Conservation (phyloP, 2,888 invertebrate species). For the Ceriagrion tenellum region DNA sequence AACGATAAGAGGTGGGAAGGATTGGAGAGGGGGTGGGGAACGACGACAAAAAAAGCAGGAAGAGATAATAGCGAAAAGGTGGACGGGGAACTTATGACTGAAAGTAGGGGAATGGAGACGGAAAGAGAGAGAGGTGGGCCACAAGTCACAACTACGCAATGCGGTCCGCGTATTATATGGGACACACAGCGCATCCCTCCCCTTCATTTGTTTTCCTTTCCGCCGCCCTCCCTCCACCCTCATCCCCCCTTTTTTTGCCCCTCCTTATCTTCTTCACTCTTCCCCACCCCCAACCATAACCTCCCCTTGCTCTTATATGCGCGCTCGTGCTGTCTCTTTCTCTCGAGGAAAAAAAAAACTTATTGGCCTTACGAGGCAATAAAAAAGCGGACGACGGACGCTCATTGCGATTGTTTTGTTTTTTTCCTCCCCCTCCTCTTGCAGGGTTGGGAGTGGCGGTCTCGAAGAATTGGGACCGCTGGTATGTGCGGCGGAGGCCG, state of each 20-base stretch:
- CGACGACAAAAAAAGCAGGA: neutral
- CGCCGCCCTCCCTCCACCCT: neutral
- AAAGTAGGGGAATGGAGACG: neutral
- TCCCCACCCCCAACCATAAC: no score
- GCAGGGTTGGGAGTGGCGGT: neutral
- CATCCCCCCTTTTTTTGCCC: neutral
- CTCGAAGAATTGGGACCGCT: neutral
- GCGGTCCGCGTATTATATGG: conserved; percentile 40
- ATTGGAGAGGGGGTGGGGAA: neutral
- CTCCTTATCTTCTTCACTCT: neutral
- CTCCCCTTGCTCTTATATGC: neutral
- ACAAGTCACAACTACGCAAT: conserved; percentile 63
- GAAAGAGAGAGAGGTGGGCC: neutral
- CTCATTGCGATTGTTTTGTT: neutral
- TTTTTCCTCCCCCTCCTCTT: neutral
- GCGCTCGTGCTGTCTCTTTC: conserved; percentile 22
- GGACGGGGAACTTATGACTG: neutral
- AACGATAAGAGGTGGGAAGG: neutral
- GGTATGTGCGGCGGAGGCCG: neutral
- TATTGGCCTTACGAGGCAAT: conserved; percentile 48
- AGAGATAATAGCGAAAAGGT: neutral
- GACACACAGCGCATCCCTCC: conserved; percentile 8
- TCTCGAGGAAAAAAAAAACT: conserved; percentile 29
- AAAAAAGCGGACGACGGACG: conserved; percentile 42
- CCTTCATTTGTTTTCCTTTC: neutral